Evolutionary conservation across 2,888 invertebrate genomes (phyloP), one percentile per base, ranked within the genome.

Genomic region (Quadriops clusia): DNA sequence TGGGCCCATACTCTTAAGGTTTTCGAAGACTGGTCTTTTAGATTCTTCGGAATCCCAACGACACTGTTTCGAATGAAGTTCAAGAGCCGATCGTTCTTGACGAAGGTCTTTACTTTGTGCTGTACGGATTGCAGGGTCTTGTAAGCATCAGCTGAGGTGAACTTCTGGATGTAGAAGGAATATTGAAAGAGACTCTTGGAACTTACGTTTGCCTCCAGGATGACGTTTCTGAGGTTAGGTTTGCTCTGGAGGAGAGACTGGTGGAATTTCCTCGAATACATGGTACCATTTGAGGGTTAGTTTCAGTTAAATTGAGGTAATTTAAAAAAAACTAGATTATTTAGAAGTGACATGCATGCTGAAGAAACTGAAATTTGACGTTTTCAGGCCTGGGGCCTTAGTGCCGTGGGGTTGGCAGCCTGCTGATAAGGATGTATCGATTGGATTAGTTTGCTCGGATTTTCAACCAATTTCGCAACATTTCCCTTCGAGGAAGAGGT

Each of bases 1-100:
- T 63, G 63, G 4, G 62, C 56, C 68, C 70, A 71, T 33, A 66
- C 56, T 40, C 62, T 61, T 22, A 72, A 53, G 3, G 69, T 61
- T 32, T 60, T 63, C 22, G 61, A 55, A 3, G 67, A 66, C 33
- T 64, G 63, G 41, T 56, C 57, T 47, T 64, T 66, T 12, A 68
- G 52, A 37, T 55, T 45, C 31, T 44, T 42, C 35, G 42, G 51
- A 32, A 38, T 28, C 3, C 28, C 30, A 21, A 22, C 20, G 15
- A 45, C 27, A 17, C 27, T 37, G 15, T 37, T 34, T 22, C 30
- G 24, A 9, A 36, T 14, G 6, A 23, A 9, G n/a, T 31, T 30
- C 7, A 23, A n/a, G 9, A 46, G 17, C 9, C 40, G 38, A 10
- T 36, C 44, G 12, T 42, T 44, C 21, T 36, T 39, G n/a, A 46